Evolutionary conservation across 53 echinoderm and acorn worm species (phyloP).

Genomic region (Mesocentrotus franciscanus): DNA sequence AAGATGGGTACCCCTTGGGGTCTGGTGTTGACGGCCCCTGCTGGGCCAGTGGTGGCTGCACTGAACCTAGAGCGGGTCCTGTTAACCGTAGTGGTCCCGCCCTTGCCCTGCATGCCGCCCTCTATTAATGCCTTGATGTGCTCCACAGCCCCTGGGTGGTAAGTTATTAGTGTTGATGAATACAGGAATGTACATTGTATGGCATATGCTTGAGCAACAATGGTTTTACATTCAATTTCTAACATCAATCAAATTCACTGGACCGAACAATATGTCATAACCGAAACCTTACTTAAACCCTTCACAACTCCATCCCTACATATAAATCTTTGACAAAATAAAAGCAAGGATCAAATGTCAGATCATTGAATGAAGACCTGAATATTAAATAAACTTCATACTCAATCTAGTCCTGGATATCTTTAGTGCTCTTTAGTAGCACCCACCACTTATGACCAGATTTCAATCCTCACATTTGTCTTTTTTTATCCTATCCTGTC

Average conservation of each 20-base stretch:
- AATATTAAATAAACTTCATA: too few species aligned
- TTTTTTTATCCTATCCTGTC: too few species aligned
- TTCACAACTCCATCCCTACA: too few species aligned
- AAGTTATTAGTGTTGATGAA: background rate
- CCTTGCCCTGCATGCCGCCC: conserved; percentile 68
- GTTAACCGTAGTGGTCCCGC: conserved; percentile 27
- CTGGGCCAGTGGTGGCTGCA: background rate
- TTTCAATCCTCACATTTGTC: too few species aligned
- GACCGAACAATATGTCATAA: background rate
- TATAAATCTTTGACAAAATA: background rate
- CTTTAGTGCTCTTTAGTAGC: too few species aligned
- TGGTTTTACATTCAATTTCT: background rate
- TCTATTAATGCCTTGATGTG: conserved; percentile 68
- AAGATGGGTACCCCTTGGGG: conserved; percentile 11
- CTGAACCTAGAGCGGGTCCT: conserved; percentile 45
- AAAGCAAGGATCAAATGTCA: too few species aligned
- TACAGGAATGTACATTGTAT: background rate
- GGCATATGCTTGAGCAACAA: background rate
- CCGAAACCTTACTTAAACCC: background rate
- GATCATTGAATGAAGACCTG: too few species aligned
- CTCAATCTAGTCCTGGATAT: too few species aligned
- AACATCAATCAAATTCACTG: background rate
- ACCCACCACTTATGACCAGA: too few species aligned
- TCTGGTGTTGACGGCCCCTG: background rate
- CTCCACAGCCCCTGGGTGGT: conserved; percentile 68